Evolutionary conservation across 1,140 invertebrate genomes (phyloP), one percentile per base, ranked within the genome.

Genomic region (Procambarus clarkii): DNA sequence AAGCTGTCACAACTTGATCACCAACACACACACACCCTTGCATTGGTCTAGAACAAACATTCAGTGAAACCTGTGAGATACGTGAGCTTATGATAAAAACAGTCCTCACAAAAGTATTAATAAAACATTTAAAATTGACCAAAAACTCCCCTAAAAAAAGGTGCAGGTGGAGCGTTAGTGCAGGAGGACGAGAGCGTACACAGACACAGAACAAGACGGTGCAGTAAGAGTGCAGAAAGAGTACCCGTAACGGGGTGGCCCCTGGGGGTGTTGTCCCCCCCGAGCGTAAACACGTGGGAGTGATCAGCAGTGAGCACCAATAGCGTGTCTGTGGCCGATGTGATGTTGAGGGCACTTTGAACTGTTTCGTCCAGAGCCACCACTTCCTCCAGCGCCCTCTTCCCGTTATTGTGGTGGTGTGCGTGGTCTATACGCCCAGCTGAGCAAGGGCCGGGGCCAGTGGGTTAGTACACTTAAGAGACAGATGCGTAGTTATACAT

Each of bases 301-400:
- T 98, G 97, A 94, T 98, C 97, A 1, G 97, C 96, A 0, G 97
- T 97, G 13, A 98, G 97, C 3, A 98, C 96, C 1, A 97, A 95
- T 8, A 98, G 94, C 0, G 97, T 98, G 69, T 98, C 97, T 0
- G 96, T 95, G 60, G 95, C 95, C 93, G 97, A 95, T 9, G 97
- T 96, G 93, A 97, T 94, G 13, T 95, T 95, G 88, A 97, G 94
- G 0, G 97, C 97, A 13, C 95, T 95, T 93, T 96, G 94, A 11
- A 98, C 95, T 0, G 97, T 97, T 69, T 96, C 96, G 80, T 97
- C 97, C 84, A 98, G 95, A 71, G 97, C 96, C 2, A 97, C 95
- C 0, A 97, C 97, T 94, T 98, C 97, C 93, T 97, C 97, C 5
- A 98, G 94, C 0, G 97, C 97, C 91, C 97, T 95, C 81, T 96